Evolutionary conservation across 1,140 invertebrate genomes (phyloP).

Genomic region (Bombus sibiricus): DNA sequence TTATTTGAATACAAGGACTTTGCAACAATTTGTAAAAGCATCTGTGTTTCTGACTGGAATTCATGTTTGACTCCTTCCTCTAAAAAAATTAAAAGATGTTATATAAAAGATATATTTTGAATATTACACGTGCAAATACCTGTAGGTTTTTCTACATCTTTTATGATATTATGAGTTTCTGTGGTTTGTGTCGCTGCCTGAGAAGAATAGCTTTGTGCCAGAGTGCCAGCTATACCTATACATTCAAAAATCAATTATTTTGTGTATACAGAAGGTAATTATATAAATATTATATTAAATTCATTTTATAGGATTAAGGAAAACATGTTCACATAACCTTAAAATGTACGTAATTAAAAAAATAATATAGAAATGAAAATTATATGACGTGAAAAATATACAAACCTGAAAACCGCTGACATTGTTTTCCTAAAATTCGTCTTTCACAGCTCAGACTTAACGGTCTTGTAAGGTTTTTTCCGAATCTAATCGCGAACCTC

Average conservation of each 20-base stretch:
- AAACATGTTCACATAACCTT: neutral
- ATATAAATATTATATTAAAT: neutral
- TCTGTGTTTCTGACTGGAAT: slow-evolving; percentile 98
- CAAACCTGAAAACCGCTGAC: slow-evolving; percentile 59
- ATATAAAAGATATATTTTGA: neutral
- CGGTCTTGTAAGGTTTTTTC: slow-evolving; percentile 64
- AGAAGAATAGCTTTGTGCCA: slow-evolving; percentile 71
- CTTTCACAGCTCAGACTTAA: slow-evolving; percentile 57
- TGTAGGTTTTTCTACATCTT: slow-evolving; percentile 84
- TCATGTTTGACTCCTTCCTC: slow-evolving; percentile 86
- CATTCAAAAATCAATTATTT: slow-evolving; percentile 46
- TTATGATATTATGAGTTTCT: slow-evolving; percentile 83
- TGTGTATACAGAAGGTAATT: neutral
- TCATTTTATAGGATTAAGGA: too few relatives aligned
- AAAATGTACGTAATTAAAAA: neutral
- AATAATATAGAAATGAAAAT: neutral
- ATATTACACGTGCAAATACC: slow-evolving; percentile 75
- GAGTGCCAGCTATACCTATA: slow-evolving; percentile 48
- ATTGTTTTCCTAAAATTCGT: slow-evolving; percentile 49
- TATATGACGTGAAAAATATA: neutral
- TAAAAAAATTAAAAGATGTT: slow-evolving; percentile 60
- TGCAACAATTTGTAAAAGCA: slow-evolving; percentile 98
- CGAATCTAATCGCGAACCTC: slow-evolving; percentile 61
- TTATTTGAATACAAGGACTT: slow-evolving; percentile 98
- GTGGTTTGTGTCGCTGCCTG: slow-evolving; percentile 69